phyloP scores from a whole-genome alignment of 2,888 invertebrate species.

The Polydrusus cervinus region DNA sequence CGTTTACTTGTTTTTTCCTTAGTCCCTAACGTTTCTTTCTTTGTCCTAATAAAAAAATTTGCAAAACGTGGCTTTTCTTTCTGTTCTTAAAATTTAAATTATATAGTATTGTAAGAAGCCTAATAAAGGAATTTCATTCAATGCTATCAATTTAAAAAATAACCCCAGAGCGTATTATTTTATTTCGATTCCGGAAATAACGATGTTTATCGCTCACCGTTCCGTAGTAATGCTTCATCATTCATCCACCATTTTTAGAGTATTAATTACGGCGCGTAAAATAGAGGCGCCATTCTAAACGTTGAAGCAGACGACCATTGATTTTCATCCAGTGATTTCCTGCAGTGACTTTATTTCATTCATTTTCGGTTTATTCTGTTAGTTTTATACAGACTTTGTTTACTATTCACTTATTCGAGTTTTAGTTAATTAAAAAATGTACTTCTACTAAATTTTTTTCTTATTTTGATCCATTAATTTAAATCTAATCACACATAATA shows the following conservation, averaged over 20 bases:
- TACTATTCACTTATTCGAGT: not conserved
- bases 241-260: constrained; percentile 11
- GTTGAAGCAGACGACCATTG: constrained; percentile 2
- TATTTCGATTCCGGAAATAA: constrained; percentile 9
- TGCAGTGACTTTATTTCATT: not conserved
- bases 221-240: not conserved
- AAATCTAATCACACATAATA: too few relatives aligned
- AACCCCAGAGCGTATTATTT: not conserved
- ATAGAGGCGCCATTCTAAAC: constrained; percentile 19
- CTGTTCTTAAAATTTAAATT: too few relatives aligned
- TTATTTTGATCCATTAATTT: too few relatives aligned
- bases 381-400: not conserved
- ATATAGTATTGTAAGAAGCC: too few relatives aligned
- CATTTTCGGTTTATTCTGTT: not conserved
- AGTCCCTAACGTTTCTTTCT: too few relatives aligned
- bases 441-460: too few relatives aligned
- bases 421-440: too few relatives aligned
- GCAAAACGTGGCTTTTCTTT: too few relatives aligned
- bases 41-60: too few relatives aligned
- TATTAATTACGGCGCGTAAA: constrained; percentile 2
- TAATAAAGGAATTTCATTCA: too few relatives aligned
- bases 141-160: not conserved
- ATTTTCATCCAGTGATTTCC: not conserved
- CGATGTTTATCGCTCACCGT: constrained; percentile 10
- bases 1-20: too few relatives aligned